phyloP scores from a whole-genome alignment of 2,113 vertebrate genomes.

The Psittacula cyanocephala region DNA sequence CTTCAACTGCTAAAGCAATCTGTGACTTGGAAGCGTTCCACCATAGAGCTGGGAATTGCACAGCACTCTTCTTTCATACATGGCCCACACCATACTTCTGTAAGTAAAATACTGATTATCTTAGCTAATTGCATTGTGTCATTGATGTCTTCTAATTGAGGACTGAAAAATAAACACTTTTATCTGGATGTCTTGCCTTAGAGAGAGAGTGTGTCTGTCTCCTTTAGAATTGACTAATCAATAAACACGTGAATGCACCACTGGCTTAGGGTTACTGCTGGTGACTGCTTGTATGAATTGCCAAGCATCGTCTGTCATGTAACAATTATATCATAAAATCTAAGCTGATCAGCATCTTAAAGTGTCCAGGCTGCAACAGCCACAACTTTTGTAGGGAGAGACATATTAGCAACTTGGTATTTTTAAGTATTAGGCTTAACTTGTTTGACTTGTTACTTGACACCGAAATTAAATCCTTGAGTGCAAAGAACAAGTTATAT shows the following conservation, averaged over 20 bases:
- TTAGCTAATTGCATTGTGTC: background rate
- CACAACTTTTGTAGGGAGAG: background rate
- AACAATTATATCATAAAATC: slow-evolving; percentile 7
- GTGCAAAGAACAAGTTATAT: background rate
- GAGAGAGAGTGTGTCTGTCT: background rate
- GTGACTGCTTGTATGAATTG: background rate
- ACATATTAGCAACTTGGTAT: background rate
- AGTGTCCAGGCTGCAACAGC: background rate
- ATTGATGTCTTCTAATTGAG: background rate
- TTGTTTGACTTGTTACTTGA: background rate
- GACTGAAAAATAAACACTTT: slow-evolving; percentile 18
- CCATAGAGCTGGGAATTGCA: slow-evolving; percentile 59
- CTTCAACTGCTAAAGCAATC: slow-evolving; percentile 80
- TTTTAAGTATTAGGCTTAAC: background rate
- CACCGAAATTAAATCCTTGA: background rate
- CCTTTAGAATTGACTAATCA: slow-evolving; percentile 13
- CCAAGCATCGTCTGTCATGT: background rate
- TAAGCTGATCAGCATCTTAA: background rate
- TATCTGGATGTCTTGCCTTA: background rate
- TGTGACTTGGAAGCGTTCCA: slow-evolving; percentile 86
- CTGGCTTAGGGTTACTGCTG: slow-evolving; percentile 24
- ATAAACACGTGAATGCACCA: slow-evolving; percentile 1
- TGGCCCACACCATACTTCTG: slow-evolving; percentile 88
- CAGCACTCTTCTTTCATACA: slow-evolving; percentile 80
- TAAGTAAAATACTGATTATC: slow-evolving; percentile 66